Conservation (phyloP, 2,797 vertebrate species). For the Sebastes kiyomatsui region DNA sequence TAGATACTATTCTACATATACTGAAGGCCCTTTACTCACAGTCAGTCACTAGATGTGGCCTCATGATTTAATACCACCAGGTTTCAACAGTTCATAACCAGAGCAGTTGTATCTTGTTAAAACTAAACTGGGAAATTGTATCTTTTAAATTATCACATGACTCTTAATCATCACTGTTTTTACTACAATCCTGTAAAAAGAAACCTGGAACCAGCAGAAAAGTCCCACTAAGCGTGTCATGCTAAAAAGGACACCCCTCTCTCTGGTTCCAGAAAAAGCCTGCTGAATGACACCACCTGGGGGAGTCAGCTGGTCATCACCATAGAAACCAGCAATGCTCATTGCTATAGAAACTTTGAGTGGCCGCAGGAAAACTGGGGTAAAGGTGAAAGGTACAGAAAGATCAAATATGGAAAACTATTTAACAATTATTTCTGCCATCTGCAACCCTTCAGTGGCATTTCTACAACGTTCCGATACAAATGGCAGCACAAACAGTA, state of each 20-base stretch:
- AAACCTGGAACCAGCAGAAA: conserved; percentile 39
- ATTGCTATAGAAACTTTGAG: conserved; percentile 72
- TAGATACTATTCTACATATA: background rate
- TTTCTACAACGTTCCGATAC: background rate
- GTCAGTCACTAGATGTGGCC: background rate
- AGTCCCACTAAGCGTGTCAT: background rate
- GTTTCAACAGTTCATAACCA: background rate
- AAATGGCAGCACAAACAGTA: background rate
- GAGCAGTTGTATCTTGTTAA: background rate
- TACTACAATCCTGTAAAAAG: background rate
- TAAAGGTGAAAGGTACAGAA: conserved; percentile 67
- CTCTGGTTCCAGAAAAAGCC: conserved; percentile 82
- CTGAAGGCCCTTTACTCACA: background rate
- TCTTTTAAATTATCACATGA: background rate
- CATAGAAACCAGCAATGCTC: conserved; percentile 76
- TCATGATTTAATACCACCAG: background rate
- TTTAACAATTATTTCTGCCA: background rate
- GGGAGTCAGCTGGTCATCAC: conserved; percentile 78
- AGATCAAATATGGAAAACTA: background rate
- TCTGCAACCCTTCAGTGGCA: background rate
- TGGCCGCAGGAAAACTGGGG: conserved; percentile 63
- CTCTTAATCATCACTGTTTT: conserved; percentile 7
- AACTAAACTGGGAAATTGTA: background rate
- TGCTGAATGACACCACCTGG: conserved; percentile 80
- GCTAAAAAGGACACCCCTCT: conserved; percentile 56